Evolutionary conservation across 2,113 vertebrate species (phyloP).

Genomic region (Oplegnathus fasciatus): DNA sequence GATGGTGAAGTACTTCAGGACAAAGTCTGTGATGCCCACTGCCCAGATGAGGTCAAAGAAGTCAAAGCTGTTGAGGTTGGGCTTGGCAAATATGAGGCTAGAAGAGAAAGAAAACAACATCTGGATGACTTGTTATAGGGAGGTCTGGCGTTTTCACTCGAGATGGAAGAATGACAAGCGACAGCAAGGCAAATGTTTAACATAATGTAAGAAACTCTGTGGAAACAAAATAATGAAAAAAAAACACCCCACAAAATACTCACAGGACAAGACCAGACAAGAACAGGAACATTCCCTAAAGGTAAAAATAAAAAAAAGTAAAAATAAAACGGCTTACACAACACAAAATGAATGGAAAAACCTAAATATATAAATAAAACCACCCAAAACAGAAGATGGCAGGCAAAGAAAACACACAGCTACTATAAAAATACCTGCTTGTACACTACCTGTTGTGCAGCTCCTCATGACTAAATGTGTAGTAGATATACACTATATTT

Average conservation of each 20-base stretch:
- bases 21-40: conserved; percentile 95
- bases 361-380: not conserved
- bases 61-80: conserved; percentile 92
- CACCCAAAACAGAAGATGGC: conserved; percentile 27
- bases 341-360: conserved; percentile 54
- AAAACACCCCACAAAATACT: conserved; percentile 84
- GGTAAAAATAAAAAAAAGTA: conserved; percentile 68
- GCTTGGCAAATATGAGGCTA: conserved; percentile 95
- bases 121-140: not conserved
- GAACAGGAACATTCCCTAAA: conserved; percentile 84
- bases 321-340: conserved; percentile 57
- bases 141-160: not conserved
- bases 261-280: conserved; percentile 85
- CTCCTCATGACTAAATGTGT: conserved; percentile 94
- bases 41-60: conserved; percentile 98
- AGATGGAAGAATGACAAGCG: not conserved
- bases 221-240: conserved; percentile 22
- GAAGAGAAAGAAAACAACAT: conserved; percentile 6
- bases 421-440: not conserved
- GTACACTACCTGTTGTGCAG: conserved; percentile 91
- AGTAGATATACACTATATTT: conserved; percentile 94
- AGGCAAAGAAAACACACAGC: conserved; percentile 22
- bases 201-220: conserved; percentile 2
- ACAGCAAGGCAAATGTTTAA: conserved; percentile 20
- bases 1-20: conserved; percentile 96